These are phyloP conservation scores for Antitype chi DNA, from an alignment of 2,888 invertebrate genomes.

Conservation along the genomic window DNA sequence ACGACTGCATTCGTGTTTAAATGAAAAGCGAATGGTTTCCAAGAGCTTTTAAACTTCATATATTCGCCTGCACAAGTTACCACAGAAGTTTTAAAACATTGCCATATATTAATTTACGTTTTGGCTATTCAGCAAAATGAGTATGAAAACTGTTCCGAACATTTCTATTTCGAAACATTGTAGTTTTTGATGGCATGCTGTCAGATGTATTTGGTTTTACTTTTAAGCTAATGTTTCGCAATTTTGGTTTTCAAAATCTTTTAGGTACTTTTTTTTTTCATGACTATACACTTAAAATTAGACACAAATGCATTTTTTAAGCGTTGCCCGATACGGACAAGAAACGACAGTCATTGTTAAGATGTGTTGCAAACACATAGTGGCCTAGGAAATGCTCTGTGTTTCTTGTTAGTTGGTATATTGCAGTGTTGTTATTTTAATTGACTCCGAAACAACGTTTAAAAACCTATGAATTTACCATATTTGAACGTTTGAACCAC, in stretches of 20 bases:
- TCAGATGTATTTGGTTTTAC: constrained; percentile 10
- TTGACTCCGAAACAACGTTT: background rate
- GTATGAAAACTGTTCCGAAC: constrained; percentile 32
- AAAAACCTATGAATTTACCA: background rate
- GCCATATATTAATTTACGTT: constrained; percentile 58
- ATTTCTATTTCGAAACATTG: constrained; percentile 28
- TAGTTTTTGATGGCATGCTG: constrained; percentile 17
- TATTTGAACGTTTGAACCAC: background rate
- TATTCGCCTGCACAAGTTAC: constrained; percentile 43
- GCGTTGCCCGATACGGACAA: background rate
- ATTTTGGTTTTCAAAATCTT: background rate
- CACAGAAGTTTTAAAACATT: constrained; percentile 58
- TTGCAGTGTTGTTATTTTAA: background rate
- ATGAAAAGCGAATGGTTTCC: constrained; percentile 59
- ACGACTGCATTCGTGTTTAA: constrained; percentile 48
- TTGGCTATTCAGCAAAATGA: constrained; percentile 44
- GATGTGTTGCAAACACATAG: background rate
- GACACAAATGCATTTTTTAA: background rate
- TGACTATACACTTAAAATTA: background rate
- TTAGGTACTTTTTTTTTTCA: background rate
- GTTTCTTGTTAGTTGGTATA: background rate
- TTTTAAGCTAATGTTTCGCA: background rate
- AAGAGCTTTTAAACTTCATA: constrained; percentile 63
- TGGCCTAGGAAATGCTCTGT: background rate
- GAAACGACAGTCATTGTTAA: background rate